Base-by-base conservation (phyloP, 2,888 invertebrate species). In the Agrochola lychnidis region DNA sequence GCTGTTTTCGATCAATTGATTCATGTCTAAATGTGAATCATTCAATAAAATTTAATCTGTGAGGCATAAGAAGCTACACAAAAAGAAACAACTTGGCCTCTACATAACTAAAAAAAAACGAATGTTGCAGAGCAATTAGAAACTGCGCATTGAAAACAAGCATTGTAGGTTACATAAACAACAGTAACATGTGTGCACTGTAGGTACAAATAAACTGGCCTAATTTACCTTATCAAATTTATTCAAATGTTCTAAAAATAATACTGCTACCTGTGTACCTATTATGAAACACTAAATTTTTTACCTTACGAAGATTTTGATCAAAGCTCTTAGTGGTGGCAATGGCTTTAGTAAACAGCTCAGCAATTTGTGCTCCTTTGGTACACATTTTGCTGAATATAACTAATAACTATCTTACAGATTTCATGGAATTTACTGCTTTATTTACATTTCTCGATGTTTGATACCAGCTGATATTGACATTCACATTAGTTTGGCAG, bases 241-340 rank as follows among this genome's bases (percentile, higher is more conserved):
- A 30, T 48, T 48, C 12, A 36, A 14, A 67, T 51, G 40, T 68
- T 84, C 68, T 76, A 69, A 62, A 68, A 76, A 76, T 76, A 70
- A 68, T 51, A 30, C 66, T 30, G 22, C 51, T 25, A 59, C 12
- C 30, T 25, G 12, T n/a, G 22, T 45, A 30, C 30, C 30, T 30
- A 51, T n/a, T 67, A 45, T 12, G 53, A 73, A 70, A 71, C 56
- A 66, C 6, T 72, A 0, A 72, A 71, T n/a, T 69, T 10, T 48
- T 81, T 92, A 96, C 96, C 94, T 96, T 95, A 36, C 93, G 92
- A 73, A 96, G 92, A 85, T 96, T 92, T 70, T 94, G 94, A 83
- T 96, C 96, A 79, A 96, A 96, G 85, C 95, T 91, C 86, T 95
- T 96, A 3, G 96, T 96, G 1, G 94, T 91, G 14, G 95, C 94